Evolutionary conservation across 1,140 invertebrate genomes (phyloP).

Genomic region (Gonatopus flavifemur): DNA sequence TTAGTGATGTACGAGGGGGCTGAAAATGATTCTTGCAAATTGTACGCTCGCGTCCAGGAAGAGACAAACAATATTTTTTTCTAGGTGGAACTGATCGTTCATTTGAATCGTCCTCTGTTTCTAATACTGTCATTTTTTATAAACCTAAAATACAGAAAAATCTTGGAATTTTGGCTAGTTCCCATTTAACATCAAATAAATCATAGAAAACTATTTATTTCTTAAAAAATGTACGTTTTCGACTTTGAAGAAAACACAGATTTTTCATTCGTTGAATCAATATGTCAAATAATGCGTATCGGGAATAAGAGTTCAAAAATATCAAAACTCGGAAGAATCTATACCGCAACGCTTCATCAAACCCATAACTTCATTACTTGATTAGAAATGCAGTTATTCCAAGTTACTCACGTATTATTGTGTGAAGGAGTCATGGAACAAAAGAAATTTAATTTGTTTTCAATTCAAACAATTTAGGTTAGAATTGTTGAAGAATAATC

Average conservation of each 20-base stretch:
- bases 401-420: slow-evolving; percentile 48
- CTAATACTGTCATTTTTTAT: slow-evolving; percentile 60
- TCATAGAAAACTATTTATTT: neutral
- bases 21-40: slow-evolving; percentile 35
- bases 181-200: neutral
- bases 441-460: slow-evolving; percentile 29
- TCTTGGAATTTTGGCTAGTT: neutral
- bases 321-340: neutral
- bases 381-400: neutral
- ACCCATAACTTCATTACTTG: neutral
- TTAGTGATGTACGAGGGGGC: slow-evolving; percentile 35
- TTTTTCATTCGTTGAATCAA: neutral
- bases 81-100: slow-evolving; percentile 53
- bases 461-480: slow-evolving; percentile 23
- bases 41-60: slow-evolving; percentile 44
- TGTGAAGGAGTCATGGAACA: slow-evolving; percentile 52
- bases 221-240: neutral
- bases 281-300: neutral
- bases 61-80: slow-evolving; percentile 55
- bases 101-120: slow-evolving; percentile 56
- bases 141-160: slow-evolving; percentile 42
- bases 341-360: neutral
- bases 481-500: slow-evolving; percentile 8
- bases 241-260: neutral
- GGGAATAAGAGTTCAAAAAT: neutral